Percentiles rank a stretch among this genome's conserved stretches.
Conservation (phyloP, 2,888 invertebrate genomes). For the Gerris lacustris region DNA sequence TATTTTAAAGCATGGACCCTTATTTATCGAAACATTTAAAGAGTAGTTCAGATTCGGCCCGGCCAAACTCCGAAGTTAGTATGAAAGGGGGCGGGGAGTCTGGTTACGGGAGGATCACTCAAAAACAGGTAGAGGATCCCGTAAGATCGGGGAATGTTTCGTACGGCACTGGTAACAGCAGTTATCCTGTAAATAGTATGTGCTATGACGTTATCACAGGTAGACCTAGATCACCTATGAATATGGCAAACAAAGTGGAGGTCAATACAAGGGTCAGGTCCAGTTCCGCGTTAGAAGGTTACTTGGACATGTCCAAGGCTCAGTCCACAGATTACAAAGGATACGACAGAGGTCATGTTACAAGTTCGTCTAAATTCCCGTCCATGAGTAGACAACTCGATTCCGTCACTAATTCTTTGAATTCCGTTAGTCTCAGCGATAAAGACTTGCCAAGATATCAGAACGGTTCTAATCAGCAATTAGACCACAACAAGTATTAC, state of each 20-base stretch:
- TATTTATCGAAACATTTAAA: not conserved
- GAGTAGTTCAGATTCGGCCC: not conserved
- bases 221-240: constrained; percentile 13
- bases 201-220: constrained; percentile 2
- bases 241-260: not conserved
- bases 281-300: not conserved
- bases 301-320: constrained; percentile 13
- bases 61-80: not conserved
- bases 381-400: constrained; percentile 59
- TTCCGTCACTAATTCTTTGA: constrained; percentile 39
- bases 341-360: constrained; percentile 61
- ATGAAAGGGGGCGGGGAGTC: not conserved
- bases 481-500: constrained; percentile 30
- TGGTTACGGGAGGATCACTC: constrained; percentile 5
- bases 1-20: constrained; percentile 3
- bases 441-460: constrained; percentile 22
- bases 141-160: not conserved
- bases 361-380: constrained; percentile 63
- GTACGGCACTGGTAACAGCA: not conserved
- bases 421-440: constrained; percentile 21
- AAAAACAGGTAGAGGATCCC: constrained; percentile 2
- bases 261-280: not conserved
- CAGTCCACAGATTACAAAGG: constrained; percentile 41
- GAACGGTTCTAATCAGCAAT: constrained; percentile 22
- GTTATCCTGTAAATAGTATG: not conserved